Evolutionary conservation across 2,888 invertebrate genomes (phyloP), one percentile per base, ranked within the genome.

Genomic region (Magallana nippona): DNA sequence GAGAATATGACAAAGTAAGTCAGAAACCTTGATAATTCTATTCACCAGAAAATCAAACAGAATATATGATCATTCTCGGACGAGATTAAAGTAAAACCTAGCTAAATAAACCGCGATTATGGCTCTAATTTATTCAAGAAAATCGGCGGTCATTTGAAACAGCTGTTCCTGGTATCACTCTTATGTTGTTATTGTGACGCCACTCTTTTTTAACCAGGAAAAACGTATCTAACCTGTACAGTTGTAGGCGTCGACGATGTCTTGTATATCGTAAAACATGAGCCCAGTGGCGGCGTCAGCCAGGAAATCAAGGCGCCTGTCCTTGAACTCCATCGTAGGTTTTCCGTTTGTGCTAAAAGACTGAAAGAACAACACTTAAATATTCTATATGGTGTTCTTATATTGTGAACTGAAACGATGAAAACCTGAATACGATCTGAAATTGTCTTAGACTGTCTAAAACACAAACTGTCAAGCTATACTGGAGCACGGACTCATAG

Each of bases 231-330:
- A 82, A 84, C 84, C 56, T 17, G 85, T n/a, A 85, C 85, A 85
- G 55, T 78, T 22, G 32, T 85, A 85, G 2, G 83, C 85, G 77
- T 62, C 83, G 2, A 56, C 82, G 2, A 83, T 56, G 27, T 85
- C 85, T 55, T 82, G 78, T 19, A 85, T 55, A 27, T 85, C 85
- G 27, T 85, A 85, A 55, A 85, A 85, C 32, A 78, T 83, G n/a
- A 85, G 27, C 60, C 85, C 83, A 55, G 55, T 78, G n/a, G 83
- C 85, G 2, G 58, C 22, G 62, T 85, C 79, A 1, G 85, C 85
- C 55, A 85, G 78, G 60, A 85, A 85, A 5, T 85, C 82, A 15
- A 85, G 55, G 11, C 82, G 57, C 27, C 63, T 27, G 56, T 85
- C 85, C 17, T 56, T 60, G 8, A 85, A 83, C 71, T 62, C 15